Evolutionary conservation across 2,797 vertebrate species (phyloP), one percentile per base, ranked within the genome.

Genomic region (Acipenser transmontanus): DNA sequence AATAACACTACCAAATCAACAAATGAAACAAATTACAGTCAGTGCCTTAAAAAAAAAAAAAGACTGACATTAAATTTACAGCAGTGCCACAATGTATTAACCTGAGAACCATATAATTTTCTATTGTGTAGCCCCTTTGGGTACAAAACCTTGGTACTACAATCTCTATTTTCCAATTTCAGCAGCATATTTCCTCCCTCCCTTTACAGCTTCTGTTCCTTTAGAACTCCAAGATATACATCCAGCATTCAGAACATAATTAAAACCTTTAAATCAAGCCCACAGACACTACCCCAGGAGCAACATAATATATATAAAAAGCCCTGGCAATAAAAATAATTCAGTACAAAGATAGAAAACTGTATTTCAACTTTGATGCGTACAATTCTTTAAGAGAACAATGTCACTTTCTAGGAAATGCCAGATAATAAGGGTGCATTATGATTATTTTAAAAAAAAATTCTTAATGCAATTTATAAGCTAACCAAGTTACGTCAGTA

Each of bases 231-330:
- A 74, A 77, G 79, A 81, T 77, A 80, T 80, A 77, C 73, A 82
- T 77, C 79, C 74, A 78, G 80, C 72, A 71, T 62, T 67, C 59
- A 62, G 50, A n/a, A 73, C 74, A 81, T 86, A 84, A 87, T 86
- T 83, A 84, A 80, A 81, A 69, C 62, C 68, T 59, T 80, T 82
- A 82, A 79, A 84, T 87, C 82, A 81, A 2, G 70, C 72, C 76
- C 69, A 71, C 67, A 73, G 70, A 75, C 70, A 62, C 63, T 56
- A 8, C 77, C 80, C 76, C 60, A 65, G 63, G 66, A 56, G 52
- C 11, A 11, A 60, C 49, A 14, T n/a, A 17, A 10, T 49, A 7
- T 3, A 61, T 47, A 62, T 59, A 13, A n/a, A 51, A 11, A 4
- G n/a, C 6, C 56, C 13, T 7, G 20, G 50, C 47, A 50, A 34